Evolutionary conservation across 2,113 vertebrate genomes (phyloP), one percentile per base, ranked within the genome.

Genomic region (Ailuropoda melanoleuca): DNA sequence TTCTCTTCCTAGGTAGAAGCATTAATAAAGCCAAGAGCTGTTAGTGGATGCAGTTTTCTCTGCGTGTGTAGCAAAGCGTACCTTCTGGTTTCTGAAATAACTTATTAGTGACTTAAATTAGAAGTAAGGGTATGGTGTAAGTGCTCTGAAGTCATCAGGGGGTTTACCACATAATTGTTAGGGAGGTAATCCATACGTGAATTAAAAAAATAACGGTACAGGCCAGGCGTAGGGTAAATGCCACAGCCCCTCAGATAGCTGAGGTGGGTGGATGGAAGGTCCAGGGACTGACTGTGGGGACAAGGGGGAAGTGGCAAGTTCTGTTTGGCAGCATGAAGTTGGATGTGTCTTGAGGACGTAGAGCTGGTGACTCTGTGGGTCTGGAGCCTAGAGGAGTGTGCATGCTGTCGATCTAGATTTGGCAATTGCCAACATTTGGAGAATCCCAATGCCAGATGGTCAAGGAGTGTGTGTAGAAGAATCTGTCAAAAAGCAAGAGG

Each of bases 1-100:
- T 93, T 96, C 72, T 77, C 60, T 93, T 75, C 29, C 14, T 34
- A 48, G 56, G 46, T 87, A 24, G 83, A 87, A 77, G 26, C 34
- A 18, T 95, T 70, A 62, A 39, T 23, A 87, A 31, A 74, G 55
- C 48, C 77, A 55, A 34, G 86, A 78, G 26, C 66, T 82, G 17
- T 75, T 60, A 86, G 81, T 43, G 18, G 46, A 78, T 29, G 3
- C 17, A 7, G 39, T 80, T 92, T 94, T 66, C 55, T 58, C 39
- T 68, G 18, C 68, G 15, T 12, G 19, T 46, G 43, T 77, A 89
- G 58, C 77, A 83, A 89, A 92, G 74, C 31, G 6, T 80, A 75
- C 46, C 29, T 91, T 89, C 37, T 58, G 83, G 55, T 58, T 75
- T 62, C 86, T 62, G 34, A 98, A 78, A 74, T 93, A 75, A 77